phyloP scores from a whole-genome alignment of 2,797 vertebrate species.

The Spinibarbus caldwelli region DNA sequence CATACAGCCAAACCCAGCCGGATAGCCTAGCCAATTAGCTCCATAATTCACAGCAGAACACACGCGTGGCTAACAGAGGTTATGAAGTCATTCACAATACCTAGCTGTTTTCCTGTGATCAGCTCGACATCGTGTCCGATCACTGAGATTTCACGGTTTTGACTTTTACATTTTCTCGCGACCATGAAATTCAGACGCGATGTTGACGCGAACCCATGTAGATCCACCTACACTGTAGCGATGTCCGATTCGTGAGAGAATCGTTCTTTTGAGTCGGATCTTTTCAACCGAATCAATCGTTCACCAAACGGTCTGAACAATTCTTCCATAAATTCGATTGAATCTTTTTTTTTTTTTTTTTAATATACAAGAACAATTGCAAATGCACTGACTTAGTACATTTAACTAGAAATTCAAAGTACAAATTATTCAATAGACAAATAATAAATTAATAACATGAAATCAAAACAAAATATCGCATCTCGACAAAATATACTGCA shows the following conservation, averaged over 20 bases:
- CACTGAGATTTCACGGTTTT: slow-evolving; percentile 8
- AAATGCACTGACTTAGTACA: background rate
- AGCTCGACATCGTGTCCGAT: slow-evolving; percentile 30
- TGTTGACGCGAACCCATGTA: slow-evolving; percentile 33
- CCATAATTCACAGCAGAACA: slow-evolving; percentile 16
- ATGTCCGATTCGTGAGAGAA: background rate
- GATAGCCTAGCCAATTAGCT: slow-evolving; percentile 52
- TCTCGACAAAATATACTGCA: background rate
- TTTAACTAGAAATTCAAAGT: background rate
- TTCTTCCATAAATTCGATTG: background rate
- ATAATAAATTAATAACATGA: background rate
- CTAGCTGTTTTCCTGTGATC: slow-evolving; percentile 16
- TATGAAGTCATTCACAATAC: background rate
- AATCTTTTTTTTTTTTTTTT: background rate
- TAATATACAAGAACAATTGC: background rate
- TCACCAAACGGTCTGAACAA: background rate
- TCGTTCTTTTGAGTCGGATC: background rate
- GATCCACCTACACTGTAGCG: slow-evolving; percentile 16
- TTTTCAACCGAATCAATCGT: background rate
- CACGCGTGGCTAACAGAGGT: background rate
- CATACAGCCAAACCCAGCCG: slow-evolving; percentile 36
- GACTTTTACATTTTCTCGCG: slow-evolving; percentile 39
- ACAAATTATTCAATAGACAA: background rate
- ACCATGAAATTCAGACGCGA: slow-evolving; percentile 29
- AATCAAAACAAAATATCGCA: background rate